Conservation (phyloP, 2,797 vertebrate species). For the Muscicapa comitata region DNA sequence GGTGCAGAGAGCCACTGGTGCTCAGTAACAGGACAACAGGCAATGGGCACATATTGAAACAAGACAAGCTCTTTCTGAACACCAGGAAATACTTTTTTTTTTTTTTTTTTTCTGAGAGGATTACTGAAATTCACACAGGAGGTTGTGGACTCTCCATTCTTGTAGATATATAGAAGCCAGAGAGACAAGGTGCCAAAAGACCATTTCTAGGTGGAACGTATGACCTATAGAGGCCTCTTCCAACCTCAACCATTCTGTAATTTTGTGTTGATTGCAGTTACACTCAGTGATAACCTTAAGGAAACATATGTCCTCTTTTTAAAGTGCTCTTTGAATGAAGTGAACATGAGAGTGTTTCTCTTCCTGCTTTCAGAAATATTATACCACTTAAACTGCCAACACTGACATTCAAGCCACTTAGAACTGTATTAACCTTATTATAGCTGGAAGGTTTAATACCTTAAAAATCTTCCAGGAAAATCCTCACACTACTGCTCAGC, state of each 20-base stretch:
- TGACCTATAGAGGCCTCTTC: background rate
- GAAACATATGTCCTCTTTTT: background rate
- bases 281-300: background rate
- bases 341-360: background rate
- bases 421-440: background rate
- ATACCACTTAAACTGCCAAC: background rate
- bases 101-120: background rate
- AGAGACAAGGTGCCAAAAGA: background rate
- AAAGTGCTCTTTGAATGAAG: background rate
- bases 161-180: background rate
- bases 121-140: background rate
- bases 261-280: background rate
- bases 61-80: background rate
- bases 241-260: background rate
- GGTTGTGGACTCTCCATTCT: background rate
- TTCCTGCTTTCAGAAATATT: background rate
- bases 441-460: background rate
- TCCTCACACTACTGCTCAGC: background rate
- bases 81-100: background rate
- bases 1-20: background rate
- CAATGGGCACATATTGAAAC: background rate
- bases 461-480: background rate
- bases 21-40: background rate
- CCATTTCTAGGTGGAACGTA: fast-evolving
- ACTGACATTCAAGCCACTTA: background rate